phyloP scores from a whole-genome alignment of 2,797 vertebrate genomes.

The Semotilus atromaculatus region DNA sequence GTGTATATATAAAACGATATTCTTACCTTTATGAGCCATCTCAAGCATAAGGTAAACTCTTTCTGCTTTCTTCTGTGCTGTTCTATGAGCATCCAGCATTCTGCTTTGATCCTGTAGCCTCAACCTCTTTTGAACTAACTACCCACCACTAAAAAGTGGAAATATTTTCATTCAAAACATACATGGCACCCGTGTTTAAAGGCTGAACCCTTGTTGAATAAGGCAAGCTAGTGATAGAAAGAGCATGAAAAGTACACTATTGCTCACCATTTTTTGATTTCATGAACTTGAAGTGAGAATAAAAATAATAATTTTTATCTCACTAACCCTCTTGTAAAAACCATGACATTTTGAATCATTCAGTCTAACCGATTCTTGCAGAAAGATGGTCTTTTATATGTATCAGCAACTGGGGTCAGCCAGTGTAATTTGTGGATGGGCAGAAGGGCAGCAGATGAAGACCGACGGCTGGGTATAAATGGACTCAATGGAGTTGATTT shows the following conservation, averaged over 20 bases:
- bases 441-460: slow-evolving; percentile 56
- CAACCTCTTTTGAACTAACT: slow-evolving; percentile 35
- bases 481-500: slow-evolving; percentile 45
- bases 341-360: slow-evolving; percentile 71
- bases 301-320: slow-evolving; percentile 72
- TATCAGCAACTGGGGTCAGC: slow-evolving; percentile 65
- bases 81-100: slow-evolving; percentile 38
- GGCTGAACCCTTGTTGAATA: slow-evolving; percentile 21
- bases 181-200: slow-evolving; percentile 17
- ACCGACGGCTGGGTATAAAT: slow-evolving; percentile 61
- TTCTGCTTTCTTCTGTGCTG: slow-evolving; percentile 9
- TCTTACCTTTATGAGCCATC: not conserved
- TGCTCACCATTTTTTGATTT: slow-evolving; percentile 53
- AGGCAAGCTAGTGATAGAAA: slow-evolving; percentile 42
- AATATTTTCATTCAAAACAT: slow-evolving; percentile 21
- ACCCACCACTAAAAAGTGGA: not conserved
- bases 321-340: slow-evolving; percentile 64
- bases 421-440: slow-evolving; percentile 68
- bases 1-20: not conserved
- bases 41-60: slow-evolving; percentile 9
- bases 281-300: slow-evolving; percentile 64
- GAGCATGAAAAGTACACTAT: slow-evolving; percentile 40
- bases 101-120: slow-evolving; percentile 40
- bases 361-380: slow-evolving; percentile 65
- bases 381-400: slow-evolving; percentile 61